Percentiles rank a stretch among this genome's conserved stretches.
Conservation (phyloP, 1,140 invertebrate species). For the Leguminivora glycinivorella region DNA sequence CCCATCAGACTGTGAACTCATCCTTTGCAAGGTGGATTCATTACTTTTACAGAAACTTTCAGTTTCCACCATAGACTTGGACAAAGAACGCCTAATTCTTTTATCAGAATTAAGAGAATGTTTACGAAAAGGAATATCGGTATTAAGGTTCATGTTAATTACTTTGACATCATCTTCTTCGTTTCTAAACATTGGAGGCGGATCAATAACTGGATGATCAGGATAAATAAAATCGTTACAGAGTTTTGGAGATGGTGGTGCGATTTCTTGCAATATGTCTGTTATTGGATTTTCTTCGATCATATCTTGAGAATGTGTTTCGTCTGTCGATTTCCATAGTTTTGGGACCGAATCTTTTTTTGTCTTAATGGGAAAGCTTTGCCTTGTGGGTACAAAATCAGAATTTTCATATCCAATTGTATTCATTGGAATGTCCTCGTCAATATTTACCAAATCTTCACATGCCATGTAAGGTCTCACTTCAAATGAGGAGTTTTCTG, state of each 20-base stretch:
- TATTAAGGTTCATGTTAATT: constrained; percentile 66
- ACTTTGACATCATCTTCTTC: constrained; percentile 68
- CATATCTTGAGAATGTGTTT: constrained; percentile 52
- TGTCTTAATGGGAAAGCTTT: constrained; percentile 62
- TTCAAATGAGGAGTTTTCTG: constrained; percentile 81
- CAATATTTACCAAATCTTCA: constrained; percentile 83
- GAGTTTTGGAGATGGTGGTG: constrained; percentile 66
- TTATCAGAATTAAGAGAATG: constrained; percentile 77
- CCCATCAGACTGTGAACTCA: constrained; percentile 69
- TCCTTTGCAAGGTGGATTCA: constrained; percentile 53
- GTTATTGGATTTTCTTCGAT: constrained; percentile 42
- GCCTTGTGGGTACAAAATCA: constrained; percentile 64
- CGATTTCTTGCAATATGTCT: constrained; percentile 61
- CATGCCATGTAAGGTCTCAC: constrained; percentile 80
- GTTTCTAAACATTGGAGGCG: constrained; percentile 80
- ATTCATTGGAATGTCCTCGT: constrained; percentile 78
- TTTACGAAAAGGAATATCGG: constrained; percentile 70
- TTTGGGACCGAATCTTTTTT: constrained; percentile 58
- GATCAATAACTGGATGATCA: constrained; percentile 74
- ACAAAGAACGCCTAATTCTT: constrained; percentile 68
- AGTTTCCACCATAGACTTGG: constrained; percentile 69
- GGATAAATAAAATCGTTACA: constrained; percentile 38
- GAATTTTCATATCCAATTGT: constrained; percentile 55
- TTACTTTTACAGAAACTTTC: constrained; percentile 58
- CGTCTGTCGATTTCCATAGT: constrained; percentile 70